These are phyloP conservation scores for Strigops habroptila DNA, from an alignment of 2,113 vertebrate genomes.

Conservation along the genomic window DNA sequence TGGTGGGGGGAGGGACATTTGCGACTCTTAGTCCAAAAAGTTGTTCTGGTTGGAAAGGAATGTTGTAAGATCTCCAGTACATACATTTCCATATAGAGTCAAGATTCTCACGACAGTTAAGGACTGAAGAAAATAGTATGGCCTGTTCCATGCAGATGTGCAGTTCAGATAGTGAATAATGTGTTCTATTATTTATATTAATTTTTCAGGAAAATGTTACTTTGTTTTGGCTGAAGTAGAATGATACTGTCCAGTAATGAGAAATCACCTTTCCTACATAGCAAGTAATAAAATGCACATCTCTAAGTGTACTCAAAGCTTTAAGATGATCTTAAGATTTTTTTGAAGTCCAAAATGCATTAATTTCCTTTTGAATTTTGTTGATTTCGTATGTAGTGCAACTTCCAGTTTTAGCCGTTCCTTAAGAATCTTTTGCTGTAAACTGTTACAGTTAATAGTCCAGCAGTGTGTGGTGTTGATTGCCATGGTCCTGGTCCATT, in stretches of 20 bases:
- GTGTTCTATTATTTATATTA: background rate
- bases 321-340: background rate
- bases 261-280: background rate
- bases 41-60: constrained; percentile 40
- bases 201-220: background rate
- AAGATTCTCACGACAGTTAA: background rate
- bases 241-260: background rate
- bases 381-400: background rate
- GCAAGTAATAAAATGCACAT: background rate
- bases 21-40: constrained; percentile 30
- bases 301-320: background rate
- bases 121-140: background rate
- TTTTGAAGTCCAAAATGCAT: background rate
- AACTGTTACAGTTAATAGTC: rapidly evolving
- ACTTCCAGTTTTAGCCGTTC: background rate
- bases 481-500: background rate
- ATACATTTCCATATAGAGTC: constrained; percentile 51
- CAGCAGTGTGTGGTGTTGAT: background rate
- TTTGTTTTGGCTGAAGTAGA: background rate
- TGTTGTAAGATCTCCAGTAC: constrained; percentile 5
- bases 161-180: background rate
- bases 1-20: background rate
- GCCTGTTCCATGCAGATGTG: background rate
- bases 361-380: background rate
- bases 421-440: background rate